A percentile compares a stretch with the other conserved stretches of the same genome.
Evolutionary conservation across 2,797 vertebrate genomes (phyloP).

Genomic region (Amblyopsis hoosieri): DNA sequence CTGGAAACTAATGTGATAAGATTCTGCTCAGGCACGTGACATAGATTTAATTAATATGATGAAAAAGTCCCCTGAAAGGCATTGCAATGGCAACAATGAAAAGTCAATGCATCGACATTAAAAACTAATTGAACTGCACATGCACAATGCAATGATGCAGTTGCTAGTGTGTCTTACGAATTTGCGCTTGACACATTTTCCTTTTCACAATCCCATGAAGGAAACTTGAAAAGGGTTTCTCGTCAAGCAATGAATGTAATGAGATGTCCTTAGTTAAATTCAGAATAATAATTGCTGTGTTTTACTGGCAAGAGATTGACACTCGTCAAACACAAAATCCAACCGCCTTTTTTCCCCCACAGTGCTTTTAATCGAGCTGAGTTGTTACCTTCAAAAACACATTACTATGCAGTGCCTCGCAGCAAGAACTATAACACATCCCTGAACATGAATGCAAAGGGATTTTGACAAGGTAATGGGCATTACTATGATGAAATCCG

Average conservation of each 20-base stretch:
- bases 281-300: constrained; percentile 4
- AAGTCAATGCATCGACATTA: too few species aligned
- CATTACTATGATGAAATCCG: constrained; percentile 1
- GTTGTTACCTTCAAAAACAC: constrained; percentile 46
- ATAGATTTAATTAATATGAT: too few species aligned
- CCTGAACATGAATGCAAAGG: constrained; percentile 27
- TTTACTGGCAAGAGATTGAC: constrained; percentile 38
- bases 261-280: too few species aligned
- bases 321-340: constrained; percentile 15
- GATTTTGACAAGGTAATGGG: constrained; percentile 57
- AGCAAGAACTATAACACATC: constrained; percentile 27
- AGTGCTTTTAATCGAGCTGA: constrained; percentile 56
- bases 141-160: neutral
- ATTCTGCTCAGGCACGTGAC: too few species aligned
- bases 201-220: neutral
- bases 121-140: neutral
- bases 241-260: neutral
- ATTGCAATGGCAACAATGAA: too few species aligned
- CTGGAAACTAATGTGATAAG: too few species aligned
- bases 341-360: constrained; percentile 32
- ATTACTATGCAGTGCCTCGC: constrained; percentile 49
- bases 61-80: too few species aligned
- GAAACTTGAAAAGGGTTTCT: neutral
- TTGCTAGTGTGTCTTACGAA: too few species aligned
- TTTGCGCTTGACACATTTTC: neutral